phyloP scores from a whole-genome alignment of 2,797 vertebrate genomes.

The Limnodromus scolopaceus region DNA sequence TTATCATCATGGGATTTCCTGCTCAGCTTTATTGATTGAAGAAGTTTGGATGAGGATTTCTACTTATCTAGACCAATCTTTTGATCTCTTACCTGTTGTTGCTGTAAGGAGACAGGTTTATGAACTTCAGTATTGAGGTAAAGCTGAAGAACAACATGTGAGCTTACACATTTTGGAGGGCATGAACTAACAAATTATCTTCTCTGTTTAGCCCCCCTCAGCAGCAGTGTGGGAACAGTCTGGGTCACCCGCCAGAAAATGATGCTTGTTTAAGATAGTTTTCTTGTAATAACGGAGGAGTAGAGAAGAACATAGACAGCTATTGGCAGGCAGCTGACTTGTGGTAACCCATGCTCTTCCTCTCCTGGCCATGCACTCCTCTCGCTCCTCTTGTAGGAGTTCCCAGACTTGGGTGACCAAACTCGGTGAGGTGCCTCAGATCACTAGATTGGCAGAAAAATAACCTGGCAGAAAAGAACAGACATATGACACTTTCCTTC shows the following conservation, averaged over 20 bases:
- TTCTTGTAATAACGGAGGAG: not conserved
- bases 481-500: not conserved
- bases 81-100: not conserved
- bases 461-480: not conserved
- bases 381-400: not conserved
- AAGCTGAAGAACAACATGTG: not conserved
- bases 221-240: not conserved
- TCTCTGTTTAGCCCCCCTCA: not conserved
- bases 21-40: not conserved
- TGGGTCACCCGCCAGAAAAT: not conserved
- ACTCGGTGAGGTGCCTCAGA: not conserved
- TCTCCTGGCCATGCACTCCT: not conserved
- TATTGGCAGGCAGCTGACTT: not conserved
- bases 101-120: not conserved
- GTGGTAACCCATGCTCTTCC: not conserved
- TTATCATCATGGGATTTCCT: not conserved
- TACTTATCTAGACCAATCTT: not conserved
- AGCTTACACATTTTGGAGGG: not conserved
- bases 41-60: not conserved
- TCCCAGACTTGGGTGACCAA: not conserved
- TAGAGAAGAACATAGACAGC: not conserved
- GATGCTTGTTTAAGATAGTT: not conserved
- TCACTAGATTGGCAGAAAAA: not conserved
- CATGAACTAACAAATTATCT: not conserved
- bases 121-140: not conserved